Evolutionary conservation across 2,113 vertebrate species (phyloP).

Genomic region (Meles meles): DNA sequence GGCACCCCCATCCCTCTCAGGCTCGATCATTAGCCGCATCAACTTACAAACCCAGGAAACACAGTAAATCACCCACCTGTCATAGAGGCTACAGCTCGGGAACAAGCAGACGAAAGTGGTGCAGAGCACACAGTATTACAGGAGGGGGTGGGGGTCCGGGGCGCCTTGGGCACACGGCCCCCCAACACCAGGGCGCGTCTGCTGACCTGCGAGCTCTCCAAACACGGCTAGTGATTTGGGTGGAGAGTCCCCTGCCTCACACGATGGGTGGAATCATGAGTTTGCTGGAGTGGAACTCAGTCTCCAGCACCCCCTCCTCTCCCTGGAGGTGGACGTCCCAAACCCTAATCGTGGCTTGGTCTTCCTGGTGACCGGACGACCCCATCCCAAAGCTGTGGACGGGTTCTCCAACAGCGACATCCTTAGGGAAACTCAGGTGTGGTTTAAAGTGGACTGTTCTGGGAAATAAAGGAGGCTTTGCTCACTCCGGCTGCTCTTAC

Average conservation of each 20-base stretch:
- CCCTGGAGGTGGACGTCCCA: not conserved
- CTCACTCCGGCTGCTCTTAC: not conserved
- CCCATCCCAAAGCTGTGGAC: not conserved
- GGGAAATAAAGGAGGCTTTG: not conserved
- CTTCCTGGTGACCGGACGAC: not conserved
- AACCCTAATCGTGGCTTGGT: no score
- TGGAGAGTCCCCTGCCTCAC: not conserved
- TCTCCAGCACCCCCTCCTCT: no score
- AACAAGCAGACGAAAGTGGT: not conserved
- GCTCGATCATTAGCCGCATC: not conserved
- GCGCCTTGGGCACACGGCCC: rapidly evolving
- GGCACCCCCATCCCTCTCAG: not conserved
- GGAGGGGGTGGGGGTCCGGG: not conserved
- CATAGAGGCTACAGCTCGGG: not conserved
- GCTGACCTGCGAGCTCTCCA: not conserved
- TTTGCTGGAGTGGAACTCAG: not conserved
- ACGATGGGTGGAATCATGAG: not conserved
- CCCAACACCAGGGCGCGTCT: not conserved
- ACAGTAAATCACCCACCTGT: not conserved
- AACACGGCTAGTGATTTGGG: not conserved
- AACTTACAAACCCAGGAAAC: not conserved
- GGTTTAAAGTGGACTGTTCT: not conserved
- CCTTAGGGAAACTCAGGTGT: not conserved
- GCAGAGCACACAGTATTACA: not conserved
- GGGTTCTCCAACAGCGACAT: not conserved